Conservation (phyloP, 1,140 invertebrate species). For the Drosophila melanogaster region Release_6_plus_ISO1_MT NT_037436.4:15242001-15242500, state of each 20-base stretch:
- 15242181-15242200: constrained; percentile 53
- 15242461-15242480: constrained; percentile 24
- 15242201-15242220: constrained; percentile 79
- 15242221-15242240: constrained; percentile 74
- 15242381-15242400: constrained; percentile 33
- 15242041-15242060: constrained; percentile 58
- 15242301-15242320: constrained; percentile 63
- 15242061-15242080: constrained; percentile 41
- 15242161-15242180: constrained; percentile 20
- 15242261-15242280: constrained; percentile 21
- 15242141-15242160: constrained; percentile 22
- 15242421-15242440: constrained; percentile 77
- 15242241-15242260: constrained; percentile 35
- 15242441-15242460: constrained; percentile 63
- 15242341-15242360: constrained; percentile 78
- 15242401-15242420: constrained; percentile 33
- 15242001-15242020: constrained; percentile 48
- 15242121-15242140: constrained; percentile 74
- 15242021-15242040: constrained; percentile 48
- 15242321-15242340: constrained; percentile 73
- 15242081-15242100: constrained; percentile 74
- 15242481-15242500: constrained; percentile 50
- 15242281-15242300: constrained; percentile 43
- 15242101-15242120: constrained; percentile 71
- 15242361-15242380: constrained; percentile 71